These are phyloP conservation scores for Microplitis manilae DNA, from an alignment of 2,888 invertebrate genomes.

Conservation along the genomic window DNA sequence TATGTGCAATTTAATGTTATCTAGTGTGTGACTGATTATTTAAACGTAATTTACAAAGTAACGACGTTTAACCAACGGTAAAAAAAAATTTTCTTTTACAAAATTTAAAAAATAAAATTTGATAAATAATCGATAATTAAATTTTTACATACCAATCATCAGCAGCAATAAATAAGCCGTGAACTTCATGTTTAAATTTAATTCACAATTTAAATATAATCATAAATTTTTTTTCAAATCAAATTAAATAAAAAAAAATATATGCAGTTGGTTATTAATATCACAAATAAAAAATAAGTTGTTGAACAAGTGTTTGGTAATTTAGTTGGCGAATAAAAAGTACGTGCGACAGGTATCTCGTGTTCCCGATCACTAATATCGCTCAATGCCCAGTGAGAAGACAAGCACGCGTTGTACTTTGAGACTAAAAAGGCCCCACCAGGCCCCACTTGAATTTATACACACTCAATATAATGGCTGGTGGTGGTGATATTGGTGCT, in stretches of 20 bases:
- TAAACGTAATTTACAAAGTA: background rate
- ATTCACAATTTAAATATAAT: background rate
- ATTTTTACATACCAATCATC: constrained; percentile 63
- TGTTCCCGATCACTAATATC: constrained; percentile 65
- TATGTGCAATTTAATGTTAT: constrained; percentile 6
- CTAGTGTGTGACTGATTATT: constrained; percentile 8
- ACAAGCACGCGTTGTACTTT: constrained; percentile 56
- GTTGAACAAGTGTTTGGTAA: background rate
- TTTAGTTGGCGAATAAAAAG: background rate
- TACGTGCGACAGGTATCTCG: constrained; percentile 59
- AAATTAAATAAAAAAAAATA: background rate
- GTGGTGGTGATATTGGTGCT: constrained; percentile 42
- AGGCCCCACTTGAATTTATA: constrained; percentile 22
- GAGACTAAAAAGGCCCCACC: constrained; percentile 49
- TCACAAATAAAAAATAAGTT: background rate
- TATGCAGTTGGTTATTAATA: background rate
- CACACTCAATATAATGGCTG: constrained; percentile 13
- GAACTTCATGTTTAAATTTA: constrained; percentile 62
- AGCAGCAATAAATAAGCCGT: constrained; percentile 64
- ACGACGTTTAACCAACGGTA: background rate
- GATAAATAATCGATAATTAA: constrained; percentile 1
- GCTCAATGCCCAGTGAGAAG: constrained; percentile 57
- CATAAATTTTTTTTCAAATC: background rate
- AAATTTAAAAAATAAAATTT: background rate
- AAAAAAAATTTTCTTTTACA: constrained; percentile 4